Percentiles rank a stretch among this genome's conserved stretches.
These are phyloP conservation scores for Drosophila affinis DNA, from an alignment of 2,888 invertebrate species.

Conservation along the genomic window DNA sequence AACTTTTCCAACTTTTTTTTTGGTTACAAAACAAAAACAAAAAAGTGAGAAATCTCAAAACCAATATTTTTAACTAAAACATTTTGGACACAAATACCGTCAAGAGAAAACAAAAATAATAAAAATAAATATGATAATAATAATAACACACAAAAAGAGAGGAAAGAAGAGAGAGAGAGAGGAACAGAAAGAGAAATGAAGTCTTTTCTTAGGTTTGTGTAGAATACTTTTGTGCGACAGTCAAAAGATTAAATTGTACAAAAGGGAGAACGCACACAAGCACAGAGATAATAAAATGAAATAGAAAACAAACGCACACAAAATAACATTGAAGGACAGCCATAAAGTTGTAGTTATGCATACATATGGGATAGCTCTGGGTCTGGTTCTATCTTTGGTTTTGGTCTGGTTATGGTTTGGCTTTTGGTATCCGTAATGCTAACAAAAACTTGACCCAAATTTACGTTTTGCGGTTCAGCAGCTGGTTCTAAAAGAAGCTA, in stretches of 20 bases:
- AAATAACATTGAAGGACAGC: background rate
- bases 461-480: slow-evolving; percentile 74
- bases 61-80: slow-evolving; percentile 17
- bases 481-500: slow-evolving; percentile 49
- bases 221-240: slow-evolving; percentile 66
- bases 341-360: slow-evolving; percentile 3
- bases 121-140: slow-evolving; percentile 26
- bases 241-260: slow-evolving; percentile 49
- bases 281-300: slow-evolving; percentile 4
- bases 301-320: slow-evolving; percentile 5
- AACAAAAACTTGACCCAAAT: slow-evolving; percentile 76
- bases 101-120: slow-evolving; percentile 15
- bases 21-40: slow-evolving; percentile 28
- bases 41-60: slow-evolving; percentile 11
- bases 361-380: slow-evolving; percentile 13
- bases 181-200: slow-evolving; percentile 41
- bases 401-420: slow-evolving; percentile 3
- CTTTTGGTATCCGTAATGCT: slow-evolving; percentile 39
- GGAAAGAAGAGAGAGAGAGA: slow-evolving; percentile 26
- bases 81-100: slow-evolving; percentile 21
- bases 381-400: slow-evolving; percentile 2
- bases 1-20: background rate
- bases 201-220: slow-evolving; percentile 57
- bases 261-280: slow-evolving; percentile 10
- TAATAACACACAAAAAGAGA: background rate